Evolutionary conservation across 2,113 vertebrate species (phyloP), one percentile per base, ranked within the genome.

Genomic region (Scartelaos histophorus): DNA sequence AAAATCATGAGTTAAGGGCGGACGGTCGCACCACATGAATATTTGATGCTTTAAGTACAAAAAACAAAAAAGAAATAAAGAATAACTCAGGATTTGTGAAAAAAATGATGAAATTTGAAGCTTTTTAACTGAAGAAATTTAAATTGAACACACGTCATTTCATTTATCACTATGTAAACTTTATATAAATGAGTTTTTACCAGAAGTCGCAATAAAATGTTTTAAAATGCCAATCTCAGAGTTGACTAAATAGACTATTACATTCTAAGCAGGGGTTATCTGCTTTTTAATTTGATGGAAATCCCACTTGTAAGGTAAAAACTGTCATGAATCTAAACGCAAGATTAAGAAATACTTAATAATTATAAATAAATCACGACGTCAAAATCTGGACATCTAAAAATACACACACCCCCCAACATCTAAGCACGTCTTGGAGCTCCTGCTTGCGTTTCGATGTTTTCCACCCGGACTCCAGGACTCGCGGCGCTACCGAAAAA

Each of bases 391-490:
- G 3, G 53, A 21, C 67, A 75, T 82, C 80, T 71, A 24, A 69
- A 78, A 82, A 82, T 71, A 81, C 62, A 80, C 69, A 87, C 83
- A 84, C 45, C 81, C 80, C 80, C 76, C 67, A 69, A 87, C 75
- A 87, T 88, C 81, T 87, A 86, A 82, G 85, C 71, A 43, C 81
- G 65, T 79, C 82, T 79, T 76, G 38, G 3, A 73, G 88, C 88
- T 86, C 77, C 80, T 74, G 81, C 75, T 88, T 91, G 81, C 82
- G 79, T 92, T 87, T 87, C 87, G 91, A 89, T 87, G 85, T 92
- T 91, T 92, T 92, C 91, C 91, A 83, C 78, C 77, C 9, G 90
- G 92, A 90, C 82, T 45, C 78, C 77, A 7, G 90, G 92, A 90
- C 82, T 45, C 74, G 80, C 82, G 85, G 74, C 24, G 15, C 12